Conservation (phyloP, 2,113 vertebrate genomes). For the Anser cygnoides region DNA sequence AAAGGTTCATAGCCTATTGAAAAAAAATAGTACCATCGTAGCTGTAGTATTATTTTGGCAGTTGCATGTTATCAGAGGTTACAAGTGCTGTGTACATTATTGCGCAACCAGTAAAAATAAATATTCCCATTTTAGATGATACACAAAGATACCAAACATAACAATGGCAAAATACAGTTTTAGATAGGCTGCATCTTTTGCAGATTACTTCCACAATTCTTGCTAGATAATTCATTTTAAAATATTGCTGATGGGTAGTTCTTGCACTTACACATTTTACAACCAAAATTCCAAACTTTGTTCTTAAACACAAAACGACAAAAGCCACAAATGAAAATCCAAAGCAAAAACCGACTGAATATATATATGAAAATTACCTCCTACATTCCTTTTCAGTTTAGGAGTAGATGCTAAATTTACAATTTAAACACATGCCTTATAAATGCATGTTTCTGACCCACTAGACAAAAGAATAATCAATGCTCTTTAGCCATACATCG, state of each 20-base stretch:
- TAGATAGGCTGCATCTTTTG: neutral
- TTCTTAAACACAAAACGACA: neutral
- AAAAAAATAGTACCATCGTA: neutral
- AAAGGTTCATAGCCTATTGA: neutral
- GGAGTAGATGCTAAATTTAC: slow-evolving; percentile 53
- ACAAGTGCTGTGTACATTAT: neutral
- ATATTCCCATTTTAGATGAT: slow-evolving; percentile 42
- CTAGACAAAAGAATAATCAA: slow-evolving; percentile 67
- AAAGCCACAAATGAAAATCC: neutral
- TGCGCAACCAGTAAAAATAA: slow-evolving; percentile 44
- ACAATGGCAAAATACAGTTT: slow-evolving; percentile 16
- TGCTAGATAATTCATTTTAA: neutral
- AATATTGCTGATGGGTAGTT: slow-evolving; percentile 12
- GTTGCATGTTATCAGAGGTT: slow-evolving; percentile 21
- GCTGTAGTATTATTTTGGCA: slow-evolving; percentile 7
- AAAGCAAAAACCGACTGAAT: neutral
- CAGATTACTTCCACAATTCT: neutral
- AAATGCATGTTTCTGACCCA: slow-evolving; percentile 48
- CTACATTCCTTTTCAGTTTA: slow-evolving; percentile 28
- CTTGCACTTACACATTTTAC: neutral
- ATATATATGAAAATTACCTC: neutral
- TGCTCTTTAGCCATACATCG: slow-evolving; percentile 42
- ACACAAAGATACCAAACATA: slow-evolving; percentile 31
- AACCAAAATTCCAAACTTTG: neutral
- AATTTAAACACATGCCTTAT: slow-evolving; percentile 31